Conservation (phyloP, 2,797 vertebrate species). For the Neosilurus hyrtlii region DNA sequence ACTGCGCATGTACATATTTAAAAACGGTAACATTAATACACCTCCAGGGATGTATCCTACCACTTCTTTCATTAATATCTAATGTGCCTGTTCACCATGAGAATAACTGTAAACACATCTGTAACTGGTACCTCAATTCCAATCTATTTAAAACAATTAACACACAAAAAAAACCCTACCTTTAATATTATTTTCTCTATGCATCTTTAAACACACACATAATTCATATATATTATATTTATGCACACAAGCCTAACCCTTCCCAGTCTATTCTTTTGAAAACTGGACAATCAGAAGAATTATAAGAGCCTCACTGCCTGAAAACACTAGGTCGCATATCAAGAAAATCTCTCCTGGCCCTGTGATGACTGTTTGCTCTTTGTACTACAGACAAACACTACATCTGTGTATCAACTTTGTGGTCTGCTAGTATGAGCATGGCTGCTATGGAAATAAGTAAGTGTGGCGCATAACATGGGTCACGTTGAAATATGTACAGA, state of each 20-base stretch:
- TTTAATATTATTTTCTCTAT: neutral
- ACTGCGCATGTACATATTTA: conserved; percentile 73
- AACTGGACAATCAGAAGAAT: neutral
- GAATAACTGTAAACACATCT: neutral
- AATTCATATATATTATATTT: neutral
- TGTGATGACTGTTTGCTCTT: neutral
- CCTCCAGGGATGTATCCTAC: neutral
- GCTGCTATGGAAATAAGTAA: neutral
- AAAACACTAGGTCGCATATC: neutral
- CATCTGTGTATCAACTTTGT: neutral
- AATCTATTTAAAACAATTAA: neutral
- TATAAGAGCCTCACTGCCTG: neutral
- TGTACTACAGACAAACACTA: neutral
- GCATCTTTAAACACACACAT: neutral
- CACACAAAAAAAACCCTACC: neutral
- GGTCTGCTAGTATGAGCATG: neutral
- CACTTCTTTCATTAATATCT: neutral
- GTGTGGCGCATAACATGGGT: neutral
- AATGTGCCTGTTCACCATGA: neutral
- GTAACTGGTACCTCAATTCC: neutral
- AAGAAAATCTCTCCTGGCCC: neutral
- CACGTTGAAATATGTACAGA: neutral
- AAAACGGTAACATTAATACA: conserved; percentile 67
- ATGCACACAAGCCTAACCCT: neutral
- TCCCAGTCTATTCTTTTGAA: neutral